Conservation (phyloP, 2,113 vertebrate genomes). For the Sceloporus undulatus region DNA sequence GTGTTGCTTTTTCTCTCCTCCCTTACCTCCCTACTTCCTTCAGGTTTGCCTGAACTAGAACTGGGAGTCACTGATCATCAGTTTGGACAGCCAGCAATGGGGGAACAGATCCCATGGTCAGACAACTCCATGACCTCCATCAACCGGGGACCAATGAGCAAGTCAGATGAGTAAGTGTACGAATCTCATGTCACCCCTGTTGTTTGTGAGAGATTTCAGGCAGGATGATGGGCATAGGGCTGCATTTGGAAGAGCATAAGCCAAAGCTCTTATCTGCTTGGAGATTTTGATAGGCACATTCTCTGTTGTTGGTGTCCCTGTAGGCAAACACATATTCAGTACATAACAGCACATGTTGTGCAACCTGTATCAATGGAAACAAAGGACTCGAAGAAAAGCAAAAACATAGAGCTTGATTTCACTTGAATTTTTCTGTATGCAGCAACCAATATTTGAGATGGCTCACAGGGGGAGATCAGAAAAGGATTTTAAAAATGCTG, state of each 20-base stretch:
- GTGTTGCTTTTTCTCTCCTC: neutral
- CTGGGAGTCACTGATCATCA: slow-evolving; percentile 76
- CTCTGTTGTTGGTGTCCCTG: too few species aligned
- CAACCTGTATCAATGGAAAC: too few species aligned
- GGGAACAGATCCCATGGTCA: slow-evolving; percentile 77
- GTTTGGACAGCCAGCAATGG: slow-evolving; percentile 74
- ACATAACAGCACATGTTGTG: neutral
- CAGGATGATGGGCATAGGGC: neutral
- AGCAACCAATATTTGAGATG: too few species aligned
- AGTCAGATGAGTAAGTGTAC: slow-evolving; percentile 80
- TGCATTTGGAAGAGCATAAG: neutral
- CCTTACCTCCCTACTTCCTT: neutral
- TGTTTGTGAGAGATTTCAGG: neutral
- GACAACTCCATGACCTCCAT: slow-evolving; percentile 72
- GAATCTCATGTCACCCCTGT: neutral
- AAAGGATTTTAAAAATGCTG: too few species aligned
- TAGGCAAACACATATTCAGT: neutral
- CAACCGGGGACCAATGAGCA: slow-evolving; percentile 66
- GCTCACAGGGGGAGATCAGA: too few species aligned
- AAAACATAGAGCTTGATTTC: too few species aligned
- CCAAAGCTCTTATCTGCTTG: neutral
- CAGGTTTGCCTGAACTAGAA: slow-evolving; percentile 81
- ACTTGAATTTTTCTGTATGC: too few species aligned
- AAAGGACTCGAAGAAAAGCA: too few species aligned
- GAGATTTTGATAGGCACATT: neutral